Percentiles rank a stretch among this genome's conserved stretches.
Conservation (phyloP, 2,888 invertebrate genomes). For the Parelbella ahira region DNA sequence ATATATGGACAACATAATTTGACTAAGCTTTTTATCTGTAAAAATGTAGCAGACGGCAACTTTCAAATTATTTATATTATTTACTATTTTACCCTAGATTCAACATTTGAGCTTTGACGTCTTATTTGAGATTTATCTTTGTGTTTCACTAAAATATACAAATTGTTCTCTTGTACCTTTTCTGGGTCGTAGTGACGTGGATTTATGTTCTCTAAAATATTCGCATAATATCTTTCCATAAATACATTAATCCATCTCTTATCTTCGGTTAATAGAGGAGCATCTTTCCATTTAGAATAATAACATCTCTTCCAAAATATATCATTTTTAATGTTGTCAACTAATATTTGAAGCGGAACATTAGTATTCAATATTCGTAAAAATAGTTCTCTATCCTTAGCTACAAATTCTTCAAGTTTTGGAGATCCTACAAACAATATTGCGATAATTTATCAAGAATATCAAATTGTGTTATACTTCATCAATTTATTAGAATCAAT, state of each 20-base stretch:
- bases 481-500: no score
- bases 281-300: conserved; percentile 55
- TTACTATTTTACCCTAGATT: no score
- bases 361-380: conserved; percentile 61
- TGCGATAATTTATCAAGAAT: no score
- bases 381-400: conserved; percentile 66
- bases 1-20: conserved; percentile 70
- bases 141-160: no score
- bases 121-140: no score
- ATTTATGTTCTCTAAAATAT: conserved; percentile 70
- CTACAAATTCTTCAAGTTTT: conserved; percentile 53
- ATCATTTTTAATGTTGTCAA: conserved; percentile 69
- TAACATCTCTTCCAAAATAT: conserved; percentile 74
- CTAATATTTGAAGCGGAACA: conserved; percentile 62
- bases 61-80: no score
- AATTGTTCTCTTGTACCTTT: conserved; percentile 45
- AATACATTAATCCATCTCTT: conserved; percentile 68
- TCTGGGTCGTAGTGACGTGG: conserved; percentile 73
- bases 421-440: conserved; percentile 51
- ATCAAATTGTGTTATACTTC: no score
- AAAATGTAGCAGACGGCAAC: no score
- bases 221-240: conserved; percentile 67
- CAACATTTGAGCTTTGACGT: no score
- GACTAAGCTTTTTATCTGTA: conserved; percentile 59
- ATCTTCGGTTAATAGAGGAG: conserved; percentile 41